A percentile compares a stretch with the other conserved stretches of the same genome.
Evolutionary conservation across 2,113 vertebrate species (phyloP).

Genomic region (Pseudopodoces humilis): DNA sequence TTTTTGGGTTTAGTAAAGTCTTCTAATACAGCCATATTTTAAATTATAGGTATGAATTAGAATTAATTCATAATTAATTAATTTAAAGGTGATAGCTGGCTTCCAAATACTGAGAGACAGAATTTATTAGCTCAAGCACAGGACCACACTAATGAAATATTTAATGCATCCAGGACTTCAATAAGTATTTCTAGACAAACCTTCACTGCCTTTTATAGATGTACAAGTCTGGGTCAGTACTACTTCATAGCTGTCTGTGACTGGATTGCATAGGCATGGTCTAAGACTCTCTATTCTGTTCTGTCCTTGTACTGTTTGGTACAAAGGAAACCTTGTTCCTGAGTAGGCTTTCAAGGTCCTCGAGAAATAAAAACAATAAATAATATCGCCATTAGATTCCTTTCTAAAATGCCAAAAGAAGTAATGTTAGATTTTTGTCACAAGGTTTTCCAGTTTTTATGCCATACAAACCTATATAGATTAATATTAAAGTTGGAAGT

Average conservation of each 20-base stretch:
- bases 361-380: neutral
- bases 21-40: neutral
- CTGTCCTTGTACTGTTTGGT: neutral
- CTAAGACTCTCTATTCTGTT: neutral
- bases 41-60: neutral
- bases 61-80: neutral
- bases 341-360: neutral
- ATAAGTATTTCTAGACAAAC: constrained; percentile 38
- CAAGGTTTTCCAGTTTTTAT: neutral
- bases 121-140: constrained; percentile 4
- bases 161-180: constrained; percentile 17
- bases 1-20: neutral
- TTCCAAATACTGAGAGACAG: neutral
- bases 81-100: neutral
- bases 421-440: neutral
- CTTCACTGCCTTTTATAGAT: constrained; percentile 33
- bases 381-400: neutral
- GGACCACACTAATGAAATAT: neutral
- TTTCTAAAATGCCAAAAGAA: neutral
- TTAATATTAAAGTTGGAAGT: neutral
- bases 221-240: constrained; percentile 46
- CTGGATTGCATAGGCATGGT: neutral
- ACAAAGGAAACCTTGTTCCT: constrained; percentile 36
- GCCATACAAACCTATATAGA: neutral
- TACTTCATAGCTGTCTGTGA: neutral